Percentiles rank a stretch among this genome's conserved stretches.
Evolutionary conservation across 2,797 vertebrate genomes (phyloP).

Genomic region (Enteromius trimaculatus): DNA sequence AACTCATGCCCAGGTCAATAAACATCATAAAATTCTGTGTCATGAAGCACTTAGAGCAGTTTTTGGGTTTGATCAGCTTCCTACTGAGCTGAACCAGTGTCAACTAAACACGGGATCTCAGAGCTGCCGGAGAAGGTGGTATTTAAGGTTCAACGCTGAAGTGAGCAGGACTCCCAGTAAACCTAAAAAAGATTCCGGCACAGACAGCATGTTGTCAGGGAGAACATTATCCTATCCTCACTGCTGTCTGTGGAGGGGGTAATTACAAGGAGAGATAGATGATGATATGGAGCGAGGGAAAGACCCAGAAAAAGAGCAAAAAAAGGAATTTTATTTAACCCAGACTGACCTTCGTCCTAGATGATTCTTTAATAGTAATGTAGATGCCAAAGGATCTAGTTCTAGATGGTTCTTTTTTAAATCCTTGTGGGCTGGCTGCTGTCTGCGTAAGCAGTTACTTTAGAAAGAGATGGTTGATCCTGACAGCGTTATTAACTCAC

Average conservation of each 20-base stretch:
- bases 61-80: conserved; percentile 23
- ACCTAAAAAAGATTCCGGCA: conserved; percentile 39
- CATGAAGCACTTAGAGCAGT: not conserved
- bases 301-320: conserved; percentile 8
- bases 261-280: conserved; percentile 49
- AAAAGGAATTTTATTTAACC: conserved; percentile 26
- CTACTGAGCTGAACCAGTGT: conserved; percentile 24
- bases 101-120: conserved; percentile 10
- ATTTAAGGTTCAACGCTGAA: conserved; percentile 36
- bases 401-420: not conserved
- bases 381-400: conserved; percentile 23
- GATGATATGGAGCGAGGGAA: conserved; percentile 29
- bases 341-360: conserved; percentile 17
- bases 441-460: not conserved
- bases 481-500: not conserved
- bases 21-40: not conserved
- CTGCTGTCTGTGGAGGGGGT: conserved; percentile 35
- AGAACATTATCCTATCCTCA: conserved; percentile 44
- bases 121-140: conserved; percentile 32
- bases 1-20: conserved; percentile 36
- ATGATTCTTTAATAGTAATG: conserved; percentile 39
- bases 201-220: conserved; percentile 42
- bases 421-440: not conserved
- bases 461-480: not conserved
- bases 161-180: conserved; percentile 42